Evolutionary conservation across 2,113 vertebrate species (phyloP).

Genomic region (Mionectes macconnelli): DNA sequence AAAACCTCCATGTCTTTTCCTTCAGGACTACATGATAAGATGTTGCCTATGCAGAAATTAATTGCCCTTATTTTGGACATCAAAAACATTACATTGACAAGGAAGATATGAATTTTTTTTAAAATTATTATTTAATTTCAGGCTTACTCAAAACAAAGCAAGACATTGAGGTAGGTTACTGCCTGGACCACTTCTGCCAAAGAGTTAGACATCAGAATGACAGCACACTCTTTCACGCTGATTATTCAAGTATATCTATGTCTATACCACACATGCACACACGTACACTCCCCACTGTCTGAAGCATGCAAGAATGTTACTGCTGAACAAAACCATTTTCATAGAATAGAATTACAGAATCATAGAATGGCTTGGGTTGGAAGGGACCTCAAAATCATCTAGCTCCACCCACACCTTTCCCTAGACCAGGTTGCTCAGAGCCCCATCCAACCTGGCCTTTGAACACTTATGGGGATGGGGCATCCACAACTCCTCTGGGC

Average conservation of each 20-base stretch:
- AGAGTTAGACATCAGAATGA: not conserved
- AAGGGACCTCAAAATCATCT: not conserved
- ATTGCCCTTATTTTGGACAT: not conserved
- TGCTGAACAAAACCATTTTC: not conserved
- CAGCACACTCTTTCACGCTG: not conserved
- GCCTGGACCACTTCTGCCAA: not conserved
- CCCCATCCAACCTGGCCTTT: not conserved
- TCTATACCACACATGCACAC: not conserved
- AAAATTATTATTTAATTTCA: not conserved
- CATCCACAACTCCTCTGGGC: not conserved
- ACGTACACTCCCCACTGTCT: not conserved
- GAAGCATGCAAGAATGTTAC: not conserved
- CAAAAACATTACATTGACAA: not conserved
- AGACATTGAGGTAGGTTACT: not conserved
- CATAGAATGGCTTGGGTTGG: not conserved
- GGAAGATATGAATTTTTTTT: not conserved
- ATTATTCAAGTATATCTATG: not conserved
- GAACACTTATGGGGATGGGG: not conserved
- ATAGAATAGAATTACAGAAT: not conserved
- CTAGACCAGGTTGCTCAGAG: not conserved
- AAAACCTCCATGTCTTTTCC: not conserved
- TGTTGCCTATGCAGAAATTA: not conserved
- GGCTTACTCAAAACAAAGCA: not conserved
- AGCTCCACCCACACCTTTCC: not conserved
- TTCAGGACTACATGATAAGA: not conserved